Base-by-base conservation (phyloP, 2,113 vertebrate genomes). In the Nansenia antarctica region DNA sequence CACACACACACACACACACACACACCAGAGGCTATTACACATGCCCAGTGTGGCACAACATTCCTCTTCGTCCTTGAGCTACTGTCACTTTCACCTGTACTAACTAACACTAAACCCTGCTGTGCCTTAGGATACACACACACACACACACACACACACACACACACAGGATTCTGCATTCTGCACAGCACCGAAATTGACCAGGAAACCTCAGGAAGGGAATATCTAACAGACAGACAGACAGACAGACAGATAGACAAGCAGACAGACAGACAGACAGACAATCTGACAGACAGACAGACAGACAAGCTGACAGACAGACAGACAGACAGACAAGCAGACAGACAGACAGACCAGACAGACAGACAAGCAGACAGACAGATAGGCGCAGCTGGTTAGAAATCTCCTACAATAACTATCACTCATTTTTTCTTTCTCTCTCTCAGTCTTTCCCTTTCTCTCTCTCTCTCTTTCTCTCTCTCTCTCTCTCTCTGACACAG, bases 401-500 rank as follows among this genome's bases (percentile, higher is more conserved):
- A 1, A 20, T 14, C 5, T 2, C 5, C 12, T 18, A 18, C 15
- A 18, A 5, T 49, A 12, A 49, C 47, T 20, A n/a, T 6, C n/a
- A 52, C 6, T 52, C 47, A 18, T 6, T 15, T n/a, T 20, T 15
- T 37, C 35, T 37, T 11, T 29, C 26, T 9, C 22, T 31, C 45
- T 31, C 26, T 20, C 27, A 22, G 15, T n/a, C 62, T 62, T 9
- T 62, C 14, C 20, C 18, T 37, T 18, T 49, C 62, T 15, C 39
- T 30, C 47, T 27, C 62, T 42, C 37, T 31, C 62, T 78, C 73
- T 73, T 81, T 70, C 71, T 72, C 69, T 0, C 67, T 70, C 49
- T 76, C 68, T 70, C 67, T 57, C 9, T 57, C 9, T 57, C 24
- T 1, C 27, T 88, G 85, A 87, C 86, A 89, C 82, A 82, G 72